Evolutionary conservation across 1,140 invertebrate genomes (phyloP).

Genomic region (Musca domestica): DNA sequence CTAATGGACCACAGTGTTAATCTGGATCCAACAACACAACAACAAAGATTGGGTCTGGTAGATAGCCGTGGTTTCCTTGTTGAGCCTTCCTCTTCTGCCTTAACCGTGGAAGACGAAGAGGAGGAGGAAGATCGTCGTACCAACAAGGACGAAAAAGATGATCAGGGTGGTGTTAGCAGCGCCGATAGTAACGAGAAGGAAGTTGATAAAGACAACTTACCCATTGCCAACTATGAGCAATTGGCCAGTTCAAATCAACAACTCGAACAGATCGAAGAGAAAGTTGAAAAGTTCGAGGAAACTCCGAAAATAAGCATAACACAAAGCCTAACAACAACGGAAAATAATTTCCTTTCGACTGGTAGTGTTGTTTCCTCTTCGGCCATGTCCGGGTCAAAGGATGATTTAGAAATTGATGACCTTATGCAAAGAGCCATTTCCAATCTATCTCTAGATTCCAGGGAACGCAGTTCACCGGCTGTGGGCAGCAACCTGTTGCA

Average conservation of each 20-base stretch:
- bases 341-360: slow-evolving; percentile 45
- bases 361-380: slow-evolving; percentile 21
- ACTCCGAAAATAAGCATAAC: slow-evolving; percentile 6
- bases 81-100: slow-evolving; percentile 44
- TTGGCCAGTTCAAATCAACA: slow-evolving; percentile 47
- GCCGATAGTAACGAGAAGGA: slow-evolving; percentile 15
- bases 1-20: slow-evolving; percentile 37
- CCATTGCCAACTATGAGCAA: slow-evolving; percentile 46
- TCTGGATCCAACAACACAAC: slow-evolving; percentile 23
- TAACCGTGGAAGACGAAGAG: slow-evolving; percentile 47
- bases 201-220: not conserved
- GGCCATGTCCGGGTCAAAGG: slow-evolving; percentile 32
- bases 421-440: slow-evolving; percentile 53
- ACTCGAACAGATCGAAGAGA: slow-evolving; percentile 32
- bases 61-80: slow-evolving; percentile 45
- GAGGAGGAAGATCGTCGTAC: slow-evolving; percentile 48
- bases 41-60: slow-evolving; percentile 37
- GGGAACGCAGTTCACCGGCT: slow-evolving; percentile 46
- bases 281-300: slow-evolving; percentile 26
- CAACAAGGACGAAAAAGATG: slow-evolving; percentile 39
- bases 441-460: slow-evolving; percentile 48
- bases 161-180: slow-evolving; percentile 30
- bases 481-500: slow-evolving; percentile 25
- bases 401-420: slow-evolving; percentile 53
- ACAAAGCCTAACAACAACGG: slow-evolving; percentile 29